Percentiles rank a stretch among this genome's conserved stretches.
phyloP scores from a whole-genome alignment of 2,113 vertebrate species.

The Trematocara macrostoma region DNA sequence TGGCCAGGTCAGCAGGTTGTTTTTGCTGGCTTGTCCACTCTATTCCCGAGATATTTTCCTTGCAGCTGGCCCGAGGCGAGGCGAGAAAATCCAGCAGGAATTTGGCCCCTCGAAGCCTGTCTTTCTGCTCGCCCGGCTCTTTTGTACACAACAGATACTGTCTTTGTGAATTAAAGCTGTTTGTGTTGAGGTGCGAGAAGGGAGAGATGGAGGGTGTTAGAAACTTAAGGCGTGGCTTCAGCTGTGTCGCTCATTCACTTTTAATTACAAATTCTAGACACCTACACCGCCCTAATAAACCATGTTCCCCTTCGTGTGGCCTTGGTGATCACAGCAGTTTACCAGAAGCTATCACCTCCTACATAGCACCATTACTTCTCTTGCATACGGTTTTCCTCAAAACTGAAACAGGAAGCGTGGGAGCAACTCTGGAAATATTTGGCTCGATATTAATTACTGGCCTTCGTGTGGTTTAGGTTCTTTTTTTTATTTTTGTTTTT shows the following conservation, averaged over 20 bases:
- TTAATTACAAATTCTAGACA: constrained; percentile 43
- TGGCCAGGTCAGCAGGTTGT: constrained; percentile 64
- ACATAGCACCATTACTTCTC: neutral
- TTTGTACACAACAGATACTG: constrained; percentile 70
- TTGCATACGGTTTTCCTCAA: neutral
- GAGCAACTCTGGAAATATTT: constrained; percentile 50
- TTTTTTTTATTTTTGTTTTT: neutral
- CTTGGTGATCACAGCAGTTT: constrained; percentile 1
- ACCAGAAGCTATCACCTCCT: neutral
- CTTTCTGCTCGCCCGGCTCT: constrained; percentile 60
- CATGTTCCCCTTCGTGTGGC: neutral
- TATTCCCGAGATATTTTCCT: constrained; percentile 65
- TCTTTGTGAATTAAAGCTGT: constrained; percentile 69
- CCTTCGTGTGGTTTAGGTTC: constrained; percentile 34
- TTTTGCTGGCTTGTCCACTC: constrained; percentile 65
- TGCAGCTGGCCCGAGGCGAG: constrained; percentile 67
- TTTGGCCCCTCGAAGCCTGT: constrained; percentile 64
- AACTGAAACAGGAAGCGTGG: constrained; percentile 21
- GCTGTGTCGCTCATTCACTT: constrained; percentile 27
- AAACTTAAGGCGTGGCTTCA: constrained; percentile 13
- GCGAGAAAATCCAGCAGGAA: constrained; percentile 71
- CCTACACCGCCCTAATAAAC: constrained; percentile 28
- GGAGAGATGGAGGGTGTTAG: constrained; percentile 24
- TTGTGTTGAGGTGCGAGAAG: constrained; percentile 57
- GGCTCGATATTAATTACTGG: constrained; percentile 59